phyloP scores from a whole-genome alignment of 1,140 invertebrate genomes.

The Thaumetopoea pityocampa region DNA sequence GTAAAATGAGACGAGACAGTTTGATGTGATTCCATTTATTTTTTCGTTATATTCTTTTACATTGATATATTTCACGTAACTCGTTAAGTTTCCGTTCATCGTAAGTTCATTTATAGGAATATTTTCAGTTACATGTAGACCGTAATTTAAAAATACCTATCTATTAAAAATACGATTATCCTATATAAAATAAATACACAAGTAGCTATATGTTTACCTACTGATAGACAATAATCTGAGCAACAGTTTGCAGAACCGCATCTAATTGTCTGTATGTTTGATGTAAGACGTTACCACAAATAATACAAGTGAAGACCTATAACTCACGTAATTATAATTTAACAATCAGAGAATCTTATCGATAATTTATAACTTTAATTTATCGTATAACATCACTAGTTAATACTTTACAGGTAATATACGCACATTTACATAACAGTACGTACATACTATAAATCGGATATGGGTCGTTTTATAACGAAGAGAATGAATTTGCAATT shows the following conservation, averaged over 20 bases:
- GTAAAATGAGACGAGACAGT: too few relatives aligned
- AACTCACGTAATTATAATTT: too few relatives aligned
- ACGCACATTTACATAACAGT: slow-evolving; percentile 14
- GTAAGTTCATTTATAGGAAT: slow-evolving; percentile 32
- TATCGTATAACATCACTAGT: slow-evolving; percentile 33
- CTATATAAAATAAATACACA: slow-evolving; percentile 56
- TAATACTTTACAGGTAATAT: slow-evolving; percentile 47
- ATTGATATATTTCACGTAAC: slow-evolving; percentile 26
- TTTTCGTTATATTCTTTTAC: slow-evolving; percentile 9
- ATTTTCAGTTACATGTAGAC: slow-evolving; percentile 25
- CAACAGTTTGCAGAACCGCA: slow-evolving; percentile 31
- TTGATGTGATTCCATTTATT: slow-evolving; percentile 13
- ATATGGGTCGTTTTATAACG: slow-evolving; percentile 19
- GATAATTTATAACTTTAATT: slow-evolving; percentile 10
- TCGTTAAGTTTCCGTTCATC: slow-evolving; percentile 21
- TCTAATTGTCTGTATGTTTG: slow-evolving; percentile 32
- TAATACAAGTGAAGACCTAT: slow-evolving; percentile 1
- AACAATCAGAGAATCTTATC: slow-evolving; percentile 8
- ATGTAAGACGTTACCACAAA: slow-evolving; percentile 14
- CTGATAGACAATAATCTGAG: slow-evolving; percentile 39
- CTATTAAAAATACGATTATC: slow-evolving; percentile 39
- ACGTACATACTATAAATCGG: slow-evolving; percentile 31
- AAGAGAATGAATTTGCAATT: slow-evolving; percentile 44
- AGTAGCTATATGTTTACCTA: slow-evolving; percentile 28
- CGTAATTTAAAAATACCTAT: slow-evolving; percentile 32